Percentiles rank a stretch among this genome's conserved stretches.
phyloP scores from a whole-genome alignment of 2,888 invertebrate species.

The Caenorhabditis sulstoni region DNA sequence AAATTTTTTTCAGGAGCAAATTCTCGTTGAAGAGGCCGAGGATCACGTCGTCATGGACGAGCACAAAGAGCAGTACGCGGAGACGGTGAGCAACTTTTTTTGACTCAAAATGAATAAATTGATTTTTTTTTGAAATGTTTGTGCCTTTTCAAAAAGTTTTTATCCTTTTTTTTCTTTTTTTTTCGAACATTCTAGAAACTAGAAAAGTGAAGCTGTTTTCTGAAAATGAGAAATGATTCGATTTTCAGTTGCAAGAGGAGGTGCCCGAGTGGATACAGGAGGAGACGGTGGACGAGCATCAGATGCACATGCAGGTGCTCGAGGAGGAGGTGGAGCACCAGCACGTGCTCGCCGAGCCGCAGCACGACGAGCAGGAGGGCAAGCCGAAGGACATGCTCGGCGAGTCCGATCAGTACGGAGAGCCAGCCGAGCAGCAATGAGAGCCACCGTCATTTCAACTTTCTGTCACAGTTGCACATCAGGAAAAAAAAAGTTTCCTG shows the following conservation, averaged over 20 bases:
- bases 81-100: conserved; percentile 36
- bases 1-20: conserved; percentile 38
- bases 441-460: too few species aligned
- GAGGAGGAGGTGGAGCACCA: conserved; percentile 25
- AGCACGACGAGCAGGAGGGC: conserved; percentile 5
- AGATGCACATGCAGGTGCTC: conserved; percentile 21
- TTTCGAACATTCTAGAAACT: too few species aligned
- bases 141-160: background rate
- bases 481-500: too few species aligned
- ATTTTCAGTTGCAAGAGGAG: conserved; percentile 27
- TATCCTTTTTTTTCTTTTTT: too few species aligned
- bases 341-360: conserved; percentile 14
- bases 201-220: too few species aligned
- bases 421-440: too few species aligned
- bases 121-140: background rate
- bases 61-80: conserved; percentile 26
- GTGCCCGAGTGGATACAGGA: conserved; percentile 61
- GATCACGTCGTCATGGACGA: conserved; percentile 44
- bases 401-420: too few species aligned
- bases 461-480: too few species aligned
- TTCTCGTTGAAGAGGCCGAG: conserved; percentile 41
- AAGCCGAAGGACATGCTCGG: conserved; percentile 9
- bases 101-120: too few species aligned
- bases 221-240: too few species aligned
- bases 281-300: conserved; percentile 49